Evolutionary conservation across 2,797 vertebrate species (phyloP).

Genomic region (Lacerta viridis): DNA sequence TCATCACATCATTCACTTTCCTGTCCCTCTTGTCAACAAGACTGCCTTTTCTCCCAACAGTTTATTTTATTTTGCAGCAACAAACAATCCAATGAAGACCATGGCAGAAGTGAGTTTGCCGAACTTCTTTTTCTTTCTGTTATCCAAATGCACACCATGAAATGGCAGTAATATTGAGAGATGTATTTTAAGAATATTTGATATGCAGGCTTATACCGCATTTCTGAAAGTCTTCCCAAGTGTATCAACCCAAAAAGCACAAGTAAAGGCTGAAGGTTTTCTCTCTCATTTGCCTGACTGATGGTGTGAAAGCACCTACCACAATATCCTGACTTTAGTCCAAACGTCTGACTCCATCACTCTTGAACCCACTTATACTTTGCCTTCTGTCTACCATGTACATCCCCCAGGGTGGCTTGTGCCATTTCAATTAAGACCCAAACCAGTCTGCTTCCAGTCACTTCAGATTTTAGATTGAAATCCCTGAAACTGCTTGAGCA

Average conservation of each 20-base stretch:
- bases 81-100: not conserved
- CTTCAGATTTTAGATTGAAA: not conserved
- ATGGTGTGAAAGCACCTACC: not conserved
- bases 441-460: not conserved
- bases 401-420: not conserved
- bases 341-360: not conserved
- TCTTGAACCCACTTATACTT: not conserved
- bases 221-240: not conserved
- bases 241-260: not conserved
- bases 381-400: not conserved
- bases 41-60: not conserved
- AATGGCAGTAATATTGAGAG: slow-evolving; percentile 3
- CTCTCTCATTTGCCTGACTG: not conserved
- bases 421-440: not conserved
- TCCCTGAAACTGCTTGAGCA: no score
- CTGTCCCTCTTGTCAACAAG: not conserved
- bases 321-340: not conserved
- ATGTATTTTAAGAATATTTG: slow-evolving; percentile 8
- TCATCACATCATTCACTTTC: not conserved
- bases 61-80: not conserved
- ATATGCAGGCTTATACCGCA: not conserved
- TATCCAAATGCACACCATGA: not conserved
- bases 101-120: not conserved
- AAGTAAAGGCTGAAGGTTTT: not conserved
- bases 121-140: not conserved